Evolutionary conservation across 2,888 invertebrate species (phyloP), one percentile per base, ranked within the genome.

Genomic region (Stratiomys singularior): DNA sequence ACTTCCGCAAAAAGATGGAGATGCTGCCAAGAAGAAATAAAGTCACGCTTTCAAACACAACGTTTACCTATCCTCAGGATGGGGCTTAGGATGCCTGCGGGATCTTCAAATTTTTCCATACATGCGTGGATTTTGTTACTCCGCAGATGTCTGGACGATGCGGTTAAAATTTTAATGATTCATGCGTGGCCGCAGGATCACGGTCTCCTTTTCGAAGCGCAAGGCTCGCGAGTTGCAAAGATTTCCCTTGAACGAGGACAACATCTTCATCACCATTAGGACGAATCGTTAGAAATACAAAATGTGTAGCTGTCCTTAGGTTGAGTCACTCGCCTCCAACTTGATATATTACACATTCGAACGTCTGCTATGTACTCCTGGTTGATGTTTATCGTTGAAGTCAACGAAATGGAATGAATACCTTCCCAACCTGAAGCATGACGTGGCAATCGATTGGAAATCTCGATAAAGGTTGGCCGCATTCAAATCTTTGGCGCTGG

Each of bases 1-100:
- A 63, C 63, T 63, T 63, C 63, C 63, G 63, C 63, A 63, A 63
- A 63, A 63, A 28, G 28, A 63, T 27, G 63, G 27, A 60, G 60
- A 63, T 28, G 11, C 7, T 25, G 60, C 60, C 28, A 28, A 60
- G 11, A 9, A 25, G 11, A 63, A 63, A 28, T 63, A 25, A 28
- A 11, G 63, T 63, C 63, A 63, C 63, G 63, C 28, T 63, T 63
- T 63, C 28, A 28, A n/a, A 27, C 63, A 28, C 63, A 63, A 25
- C 11, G 1, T 27, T 27, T 25, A 63, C 28, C 60, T 25, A 60
- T 25, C 60, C 23, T 4, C 60, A 25, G 27, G 60, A 13, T 18
- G 13, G 15, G 23, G 4, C 7, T 13, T 52, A 4, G 52, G 15
- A n/a, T n/a, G n/a, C n/a, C n/a, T n/a, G 52, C 15, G 4, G 52